These are phyloP conservation scores for Ispidina lecontei DNA, from an alignment of 2,797 vertebrate species.

Conservation along the genomic window DNA sequence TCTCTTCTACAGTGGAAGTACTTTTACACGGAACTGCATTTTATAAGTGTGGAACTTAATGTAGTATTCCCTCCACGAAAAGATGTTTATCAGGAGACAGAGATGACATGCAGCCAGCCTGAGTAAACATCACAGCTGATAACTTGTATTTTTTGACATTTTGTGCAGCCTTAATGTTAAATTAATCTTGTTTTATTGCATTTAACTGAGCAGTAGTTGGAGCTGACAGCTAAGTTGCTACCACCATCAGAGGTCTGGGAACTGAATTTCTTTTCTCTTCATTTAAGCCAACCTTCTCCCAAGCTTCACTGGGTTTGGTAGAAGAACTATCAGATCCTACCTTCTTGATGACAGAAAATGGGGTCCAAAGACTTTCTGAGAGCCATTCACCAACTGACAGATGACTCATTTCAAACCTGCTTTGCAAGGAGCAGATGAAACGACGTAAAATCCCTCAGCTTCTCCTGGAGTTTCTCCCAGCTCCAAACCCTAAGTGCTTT, in stretches of 20 bases:
- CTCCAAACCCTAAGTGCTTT: background rate
- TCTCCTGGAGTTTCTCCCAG: background rate
- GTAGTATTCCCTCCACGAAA: background rate
- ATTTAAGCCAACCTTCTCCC: constrained; percentile 32
- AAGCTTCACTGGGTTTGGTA: constrained; percentile 35
- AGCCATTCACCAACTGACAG: background rate
- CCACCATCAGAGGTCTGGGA: constrained; percentile 49
- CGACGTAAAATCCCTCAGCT: background rate
- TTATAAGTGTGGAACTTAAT: background rate
- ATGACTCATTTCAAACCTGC: background rate
- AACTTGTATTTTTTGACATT: constrained; percentile 50
- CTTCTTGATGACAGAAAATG: constrained; percentile 6
- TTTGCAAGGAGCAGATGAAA: background rate
- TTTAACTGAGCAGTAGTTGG: constrained; percentile 34
- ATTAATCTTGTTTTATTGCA: constrained; percentile 60
- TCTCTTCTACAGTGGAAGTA: background rate
- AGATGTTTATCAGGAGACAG: constrained; percentile 43
- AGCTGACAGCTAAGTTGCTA: constrained; percentile 63
- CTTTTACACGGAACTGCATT: background rate
- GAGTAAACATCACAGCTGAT: constrained; percentile 39
- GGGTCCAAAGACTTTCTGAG: background rate
- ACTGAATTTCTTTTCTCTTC: constrained; percentile 44
- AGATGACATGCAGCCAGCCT: background rate
- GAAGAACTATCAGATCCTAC: constrained; percentile 11
- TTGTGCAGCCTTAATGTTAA: constrained; percentile 43